Conservation (phyloP, 2,888 invertebrate genomes). For the Teinopalpus imperialis region DNA sequence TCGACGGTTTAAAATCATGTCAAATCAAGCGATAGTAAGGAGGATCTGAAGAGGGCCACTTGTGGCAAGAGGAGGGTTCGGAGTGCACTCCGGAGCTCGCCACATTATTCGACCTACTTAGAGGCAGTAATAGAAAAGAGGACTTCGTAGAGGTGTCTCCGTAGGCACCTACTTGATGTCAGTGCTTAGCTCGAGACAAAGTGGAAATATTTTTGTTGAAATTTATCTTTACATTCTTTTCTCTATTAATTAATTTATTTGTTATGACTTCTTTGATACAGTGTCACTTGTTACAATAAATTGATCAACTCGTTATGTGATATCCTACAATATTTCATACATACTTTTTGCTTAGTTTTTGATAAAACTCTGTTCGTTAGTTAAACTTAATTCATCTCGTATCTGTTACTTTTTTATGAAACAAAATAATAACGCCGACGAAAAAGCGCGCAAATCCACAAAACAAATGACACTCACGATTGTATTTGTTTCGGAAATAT, state of each 20-base stretch:
- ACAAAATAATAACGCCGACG: constrained; percentile 2
- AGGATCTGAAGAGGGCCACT: constrained; percentile 63
- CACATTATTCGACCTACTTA: constrained; percentile 81
- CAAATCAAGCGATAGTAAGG: constrained; percentile 76
- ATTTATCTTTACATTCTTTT: constrained; percentile 9
- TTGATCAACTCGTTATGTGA: no score
- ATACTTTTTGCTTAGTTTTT: no score
- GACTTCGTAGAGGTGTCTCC: constrained; percentile 57
- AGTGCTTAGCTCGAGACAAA: constrained; percentile 5
- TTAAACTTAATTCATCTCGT: no score
- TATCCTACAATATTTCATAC: no score
- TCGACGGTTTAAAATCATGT: constrained; percentile 79
- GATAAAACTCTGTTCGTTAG: no score
- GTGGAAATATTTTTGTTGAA: constrained; percentile 5
- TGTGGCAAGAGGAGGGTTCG: constrained; percentile 49
- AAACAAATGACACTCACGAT: constrained; percentile 19
- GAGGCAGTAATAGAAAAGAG: constrained; percentile 52
- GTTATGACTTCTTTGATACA: no score
- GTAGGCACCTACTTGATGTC: constrained; percentile 36
- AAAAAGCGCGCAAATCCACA: constrained; percentile 10
- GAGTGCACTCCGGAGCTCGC: constrained; percentile 67
- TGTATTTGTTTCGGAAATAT: constrained; percentile 21
- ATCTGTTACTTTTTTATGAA: background rate
- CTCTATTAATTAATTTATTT: no score
- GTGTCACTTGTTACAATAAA: no score